These are phyloP conservation scores for Thaleichthys pacificus DNA, from an alignment of 2,797 vertebrate species.

Conservation along the genomic window DNA sequence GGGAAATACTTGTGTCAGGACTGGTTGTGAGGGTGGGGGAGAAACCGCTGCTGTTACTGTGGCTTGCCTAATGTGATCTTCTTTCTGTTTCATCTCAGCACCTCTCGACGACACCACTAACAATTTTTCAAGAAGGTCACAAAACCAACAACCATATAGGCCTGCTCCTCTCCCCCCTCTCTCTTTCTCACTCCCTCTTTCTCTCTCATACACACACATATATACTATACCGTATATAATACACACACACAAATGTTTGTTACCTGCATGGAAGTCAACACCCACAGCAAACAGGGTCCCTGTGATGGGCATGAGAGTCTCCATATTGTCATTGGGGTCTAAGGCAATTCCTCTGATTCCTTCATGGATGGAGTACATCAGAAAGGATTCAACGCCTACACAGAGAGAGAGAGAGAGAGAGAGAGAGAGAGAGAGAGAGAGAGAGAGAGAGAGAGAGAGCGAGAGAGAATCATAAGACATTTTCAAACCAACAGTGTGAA, in stretches of 20 bases:
- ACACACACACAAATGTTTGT: not conserved
- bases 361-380: constrained; percentile 98
- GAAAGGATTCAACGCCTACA: constrained; percentile 91
- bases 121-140: constrained; percentile 50
- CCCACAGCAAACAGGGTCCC: constrained; percentile 95
- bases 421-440: too few relatives aligned
- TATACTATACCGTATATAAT: not conserved
- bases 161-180: not conserved
- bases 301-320: constrained; percentile 95
- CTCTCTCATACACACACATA: not conserved
- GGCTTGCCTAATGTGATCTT: constrained; percentile 48
- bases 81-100: constrained; percentile 47
- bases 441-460: constrained; percentile 18
- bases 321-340: constrained; percentile 90
- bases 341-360: constrained; percentile 92
- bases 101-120: constrained; percentile 29
- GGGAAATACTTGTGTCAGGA: constrained; percentile 58
- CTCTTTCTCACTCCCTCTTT: not conserved
- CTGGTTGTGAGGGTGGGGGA: constrained; percentile 42
- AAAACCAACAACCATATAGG: not conserved
- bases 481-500: too few relatives aligned
- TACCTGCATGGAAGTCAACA: constrained; percentile 98
- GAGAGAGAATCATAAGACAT: not conserved
- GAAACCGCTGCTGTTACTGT: constrained; percentile 50
- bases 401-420: constrained; percentile 10